Evolutionary conservation across 2,797 vertebrate species (phyloP).

Genomic region (Spheniscus humboldti): DNA sequence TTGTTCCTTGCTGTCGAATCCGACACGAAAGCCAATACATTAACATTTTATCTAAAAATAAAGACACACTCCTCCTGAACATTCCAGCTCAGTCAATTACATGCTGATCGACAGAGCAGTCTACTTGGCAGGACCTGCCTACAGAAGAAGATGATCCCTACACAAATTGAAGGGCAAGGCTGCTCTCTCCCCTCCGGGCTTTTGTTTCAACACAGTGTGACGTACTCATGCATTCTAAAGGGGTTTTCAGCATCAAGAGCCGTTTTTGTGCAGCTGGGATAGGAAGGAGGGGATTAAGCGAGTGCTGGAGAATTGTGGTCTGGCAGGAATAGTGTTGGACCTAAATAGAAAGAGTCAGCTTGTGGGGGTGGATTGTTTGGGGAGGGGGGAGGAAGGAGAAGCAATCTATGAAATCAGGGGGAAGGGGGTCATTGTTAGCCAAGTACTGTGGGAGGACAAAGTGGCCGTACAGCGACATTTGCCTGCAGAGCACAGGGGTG

Average conservation of each 20-base stretch:
- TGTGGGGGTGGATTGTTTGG: slow-evolving; percentile 1
- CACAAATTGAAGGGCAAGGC: slow-evolving; percentile 36
- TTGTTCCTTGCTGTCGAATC: slow-evolving; percentile 62
- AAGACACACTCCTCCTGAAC: slow-evolving; percentile 54
- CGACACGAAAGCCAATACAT: slow-evolving; percentile 55
- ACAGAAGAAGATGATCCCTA: slow-evolving; percentile 42
- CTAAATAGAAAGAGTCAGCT: slow-evolving; percentile 68
- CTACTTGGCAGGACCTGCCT: slow-evolving; percentile 57
- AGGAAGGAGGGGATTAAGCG: slow-evolving; percentile 38
- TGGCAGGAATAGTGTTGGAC: slow-evolving; percentile 45
- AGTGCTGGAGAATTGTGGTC: slow-evolving; percentile 32
- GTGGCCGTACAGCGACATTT: background rate
- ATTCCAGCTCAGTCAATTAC: slow-evolving; percentile 61
- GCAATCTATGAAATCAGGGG: slow-evolving; percentile 16
- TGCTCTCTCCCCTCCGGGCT: background rate
- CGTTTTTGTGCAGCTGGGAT: slow-evolving; percentile 51
- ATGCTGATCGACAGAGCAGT: slow-evolving; percentile 57
- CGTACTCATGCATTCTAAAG: slow-evolving; percentile 47
- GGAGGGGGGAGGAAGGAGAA: background rate
- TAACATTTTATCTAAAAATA: slow-evolving; percentile 65
- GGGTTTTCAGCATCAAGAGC: slow-evolving; percentile 53
- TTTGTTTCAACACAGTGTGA: slow-evolving; percentile 24
- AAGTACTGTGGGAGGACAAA: background rate
- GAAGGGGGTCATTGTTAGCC: background rate
- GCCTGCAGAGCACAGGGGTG: background rate